Evolutionary conservation across 2,113 vertebrate genomes (phyloP).

Genomic region (Oreotrochilus melanogaster): DNA sequence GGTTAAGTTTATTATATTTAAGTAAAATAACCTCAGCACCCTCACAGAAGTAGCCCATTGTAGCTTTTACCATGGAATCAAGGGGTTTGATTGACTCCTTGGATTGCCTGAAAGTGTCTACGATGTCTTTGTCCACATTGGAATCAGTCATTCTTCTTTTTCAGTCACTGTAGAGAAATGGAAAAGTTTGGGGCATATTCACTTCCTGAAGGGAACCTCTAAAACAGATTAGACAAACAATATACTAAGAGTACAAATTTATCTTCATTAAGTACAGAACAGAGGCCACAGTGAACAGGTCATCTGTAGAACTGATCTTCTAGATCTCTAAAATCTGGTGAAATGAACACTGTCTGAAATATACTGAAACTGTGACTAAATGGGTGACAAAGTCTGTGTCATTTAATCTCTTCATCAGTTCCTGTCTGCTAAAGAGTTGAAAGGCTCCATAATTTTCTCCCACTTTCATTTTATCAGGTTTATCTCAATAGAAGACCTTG

Average conservation of each 20-base stretch:
- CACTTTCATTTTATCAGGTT: not conserved
- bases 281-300: not conserved
- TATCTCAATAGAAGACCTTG: not conserved
- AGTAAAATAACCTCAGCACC: not conserved
- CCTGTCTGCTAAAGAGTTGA: not conserved
- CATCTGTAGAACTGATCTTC: not conserved
- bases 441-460: not conserved
- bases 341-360: not conserved
- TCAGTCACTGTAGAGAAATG: not conserved
- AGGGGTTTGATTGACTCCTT: not conserved
- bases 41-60: not conserved
- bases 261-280: not conserved
- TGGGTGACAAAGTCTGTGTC: rapidly evolving
- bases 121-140: not conserved
- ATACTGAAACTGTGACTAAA: not conserved
- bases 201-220: not conserved
- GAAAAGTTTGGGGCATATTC: not conserved
- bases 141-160: not conserved
- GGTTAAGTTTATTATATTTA: not conserved
- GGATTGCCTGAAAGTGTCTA: not conserved
- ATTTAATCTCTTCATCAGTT: not conserved
- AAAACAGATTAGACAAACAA: not conserved
- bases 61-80: not conserved
- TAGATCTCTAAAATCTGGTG: not conserved
- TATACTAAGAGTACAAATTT: not conserved